These are phyloP conservation scores for Porites cylindrica DNA, from an alignment of 92 coral and sea anemone species.

Conservation along the genomic window DNA sequence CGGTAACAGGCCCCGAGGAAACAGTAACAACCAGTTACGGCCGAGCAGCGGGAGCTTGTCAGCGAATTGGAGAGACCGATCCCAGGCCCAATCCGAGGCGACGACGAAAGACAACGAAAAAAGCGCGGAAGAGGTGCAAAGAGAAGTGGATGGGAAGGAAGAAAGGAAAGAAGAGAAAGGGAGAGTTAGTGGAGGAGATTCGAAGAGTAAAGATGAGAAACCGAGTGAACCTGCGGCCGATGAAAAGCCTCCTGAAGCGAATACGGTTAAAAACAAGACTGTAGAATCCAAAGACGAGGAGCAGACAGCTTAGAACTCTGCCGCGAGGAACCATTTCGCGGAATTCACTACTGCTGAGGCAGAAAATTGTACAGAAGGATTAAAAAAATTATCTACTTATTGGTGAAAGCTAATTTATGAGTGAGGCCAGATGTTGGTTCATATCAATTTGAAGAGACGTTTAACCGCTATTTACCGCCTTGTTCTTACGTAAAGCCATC, in stretches of 20 bases:
- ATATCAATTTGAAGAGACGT: not conserved
- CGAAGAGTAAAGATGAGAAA: slow-evolving; percentile 38
- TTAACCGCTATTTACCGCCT: not conserved
- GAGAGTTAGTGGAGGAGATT: slow-evolving; percentile 23
- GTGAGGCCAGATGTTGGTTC: slow-evolving; percentile 35
- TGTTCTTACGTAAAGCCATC: not conserved
- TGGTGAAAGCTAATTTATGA: slow-evolving; percentile 42
- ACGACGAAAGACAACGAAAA: slow-evolving; percentile 26
- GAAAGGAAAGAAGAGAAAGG: slow-evolving; percentile 15
- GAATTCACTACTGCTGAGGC: not conserved
- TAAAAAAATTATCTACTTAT: slow-evolving; percentile 23
- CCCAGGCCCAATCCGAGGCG: slow-evolving; percentile 33
- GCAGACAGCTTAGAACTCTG: not conserved
- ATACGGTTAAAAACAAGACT: not conserved
- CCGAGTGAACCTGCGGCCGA: slow-evolving; percentile 39
- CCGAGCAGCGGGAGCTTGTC: slow-evolving; percentile 83
- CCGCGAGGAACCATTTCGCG: not conserved
- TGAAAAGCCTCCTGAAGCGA: slow-evolving; percentile 34
- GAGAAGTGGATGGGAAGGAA: slow-evolving; percentile 35
- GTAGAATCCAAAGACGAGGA: not conserved
- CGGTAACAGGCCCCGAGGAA: slow-evolving; percentile 62
- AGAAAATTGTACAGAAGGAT: slow-evolving; percentile 46
- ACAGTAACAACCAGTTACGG: slow-evolving; percentile 69
- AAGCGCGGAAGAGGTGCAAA: slow-evolving; percentile 29
- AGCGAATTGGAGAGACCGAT: slow-evolving; percentile 82